These are phyloP conservation scores for Crotalus viridis DNA, from an alignment of 2,113 vertebrate species.

Conservation along the genomic window DNA sequence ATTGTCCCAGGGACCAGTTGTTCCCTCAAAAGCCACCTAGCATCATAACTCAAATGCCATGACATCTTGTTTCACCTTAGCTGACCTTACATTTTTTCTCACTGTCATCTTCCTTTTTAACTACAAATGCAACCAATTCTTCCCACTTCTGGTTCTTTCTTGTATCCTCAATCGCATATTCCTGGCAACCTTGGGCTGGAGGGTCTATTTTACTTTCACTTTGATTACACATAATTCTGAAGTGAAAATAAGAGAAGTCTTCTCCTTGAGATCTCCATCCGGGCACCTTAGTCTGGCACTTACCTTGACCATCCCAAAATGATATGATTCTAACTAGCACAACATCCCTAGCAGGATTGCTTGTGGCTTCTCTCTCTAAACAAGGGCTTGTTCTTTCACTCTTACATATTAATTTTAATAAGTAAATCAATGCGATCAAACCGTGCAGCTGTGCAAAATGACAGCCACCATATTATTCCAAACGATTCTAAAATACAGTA, in stretches of 20 bases:
- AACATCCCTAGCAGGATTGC: neutral
- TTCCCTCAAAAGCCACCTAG: neutral
- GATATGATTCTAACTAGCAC: neutral
- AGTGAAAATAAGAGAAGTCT: neutral
- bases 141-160: neutral
- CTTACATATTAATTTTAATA: neutral
- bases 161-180: neutral
- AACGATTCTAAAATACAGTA: neutral
- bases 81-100: neutral
- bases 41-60: neutral
- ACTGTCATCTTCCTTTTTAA: neutral
- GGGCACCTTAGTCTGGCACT: neutral
- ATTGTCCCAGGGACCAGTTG: neutral
- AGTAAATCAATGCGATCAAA: neutral
- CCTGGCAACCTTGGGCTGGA: neutral
- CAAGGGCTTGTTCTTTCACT: neutral
- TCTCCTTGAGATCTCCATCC: neutral
- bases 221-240: neutral
- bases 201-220: neutral
- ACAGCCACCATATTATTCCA: neutral
- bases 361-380: neutral
- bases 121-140: neutral
- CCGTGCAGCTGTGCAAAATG: neutral
- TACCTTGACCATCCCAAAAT: neutral
- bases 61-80: neutral